Evolutionary conservation across 2,888 invertebrate genomes (phyloP), one percentile per base, ranked within the genome.

Genomic region (Parascotia fuliginaria): DNA sequence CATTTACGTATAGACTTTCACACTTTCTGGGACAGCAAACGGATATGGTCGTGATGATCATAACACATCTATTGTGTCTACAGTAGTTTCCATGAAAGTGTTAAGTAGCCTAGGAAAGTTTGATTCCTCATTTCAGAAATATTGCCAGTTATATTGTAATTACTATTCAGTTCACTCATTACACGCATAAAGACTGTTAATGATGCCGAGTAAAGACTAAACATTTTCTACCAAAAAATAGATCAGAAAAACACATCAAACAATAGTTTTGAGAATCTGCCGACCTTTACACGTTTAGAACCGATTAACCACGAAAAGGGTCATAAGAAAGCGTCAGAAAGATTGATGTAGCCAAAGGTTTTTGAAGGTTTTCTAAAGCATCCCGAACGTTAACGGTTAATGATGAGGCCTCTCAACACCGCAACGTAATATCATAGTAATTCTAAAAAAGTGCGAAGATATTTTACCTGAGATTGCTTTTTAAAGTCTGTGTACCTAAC

Each of bases 361-460:
- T 59, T 46, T 55, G 65, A 63, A 60, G 60, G 61, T 46, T 65
- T 69, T 66, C 51, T 64, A 64, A 68, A 73, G 73, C 67, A 55
- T 71, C 65, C 57, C 46, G 55, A 58, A 53, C 73, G 65, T 72
- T 72, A 68, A 76, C 73, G 75, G 73, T 74, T 75, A 74, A 74
- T 81, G 77, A 80, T 80, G 75, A 73, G 54, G 67, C 61, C 69
- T 72, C 71, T 70, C 58, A 65, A 44, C 49, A 62, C 57, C 57
- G 48, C 50, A 45, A 22, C 66, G 69, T 65, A 74, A 73, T 75
- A 68, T 66, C 55, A 59, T 49, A 57, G 65, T 73, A 73, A 74
- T 71, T 52, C 73, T 79, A 74, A 81, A 79, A 81, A 79, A 79
- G 64, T 70, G 61, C 55, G 45, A 7, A 57, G 22, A 70, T 75